Evolutionary conservation across 2,797 vertebrate genomes (phyloP), one percentile per base, ranked within the genome.

Genomic region (Malacoctenus gilli): DNA sequence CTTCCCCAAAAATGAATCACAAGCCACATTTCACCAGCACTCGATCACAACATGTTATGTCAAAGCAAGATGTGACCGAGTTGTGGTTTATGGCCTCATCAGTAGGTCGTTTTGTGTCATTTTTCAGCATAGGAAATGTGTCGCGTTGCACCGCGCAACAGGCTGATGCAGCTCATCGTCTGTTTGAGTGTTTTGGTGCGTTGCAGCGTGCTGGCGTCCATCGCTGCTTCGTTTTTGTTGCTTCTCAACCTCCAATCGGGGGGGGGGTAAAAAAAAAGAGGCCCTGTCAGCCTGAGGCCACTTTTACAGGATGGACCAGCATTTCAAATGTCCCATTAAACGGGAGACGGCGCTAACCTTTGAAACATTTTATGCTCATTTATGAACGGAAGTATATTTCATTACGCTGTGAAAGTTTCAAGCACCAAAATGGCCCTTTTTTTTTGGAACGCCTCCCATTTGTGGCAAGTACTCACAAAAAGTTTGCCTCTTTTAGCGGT

Each of bases 361-460:
- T 39, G 43, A 44, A 44, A 71, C 43, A 20, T 37, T 20, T 46
- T 62, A 31, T 32, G 43, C 69, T 39, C 12, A 52, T 62, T 59
- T 38, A 47, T 62, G 39, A 75, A 42, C 3, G 1, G 12, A n/a
- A 10, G 36, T 28, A 22, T 54, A 6, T 41, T 58, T 58, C 39
- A 71, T 38, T 9, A 39, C 35, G 0, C 15, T 5, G 5, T 58
- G 18, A 51, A 50, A 31, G 35, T 16, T 38, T 25, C 0, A 53
- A 3, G 39, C n/a, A 20, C 47, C 6, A 18, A 36, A 30, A 53
- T 51, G 14, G 5, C n/a, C 15, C 3, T 46, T 63, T 47, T 55
- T 35, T 59, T 56, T n/a, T n/a, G n/a, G n/a, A n/a, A n/a, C n/a
- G n/a, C 9, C 23, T 30, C n/a, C 18, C 0, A 46, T 63, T 47